Evolutionary conservation across 2,113 vertebrate species (phyloP).

Genomic region (Dasyornis broadbenti): DNA sequence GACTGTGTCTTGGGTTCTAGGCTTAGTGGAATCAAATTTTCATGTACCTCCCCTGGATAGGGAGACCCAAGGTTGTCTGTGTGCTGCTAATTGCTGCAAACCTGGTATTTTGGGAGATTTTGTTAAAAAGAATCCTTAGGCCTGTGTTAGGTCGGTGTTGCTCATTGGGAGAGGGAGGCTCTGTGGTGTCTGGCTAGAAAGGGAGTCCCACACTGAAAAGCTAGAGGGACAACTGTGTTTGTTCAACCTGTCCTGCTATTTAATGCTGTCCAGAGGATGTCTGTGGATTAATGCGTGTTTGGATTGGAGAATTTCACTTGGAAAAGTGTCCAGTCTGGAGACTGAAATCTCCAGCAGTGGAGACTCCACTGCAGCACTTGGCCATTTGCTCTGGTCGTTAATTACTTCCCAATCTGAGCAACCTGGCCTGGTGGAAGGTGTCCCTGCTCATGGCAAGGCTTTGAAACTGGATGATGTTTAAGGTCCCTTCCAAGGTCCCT

Average conservation of each 20-base stretch:
- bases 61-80: rapidly evolving
- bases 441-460: no score
- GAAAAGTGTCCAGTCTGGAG: neutral
- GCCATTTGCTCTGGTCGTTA: neutral
- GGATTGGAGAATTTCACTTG: neutral
- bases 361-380: neutral
- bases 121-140: neutral
- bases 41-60: neutral
- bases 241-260: neutral
- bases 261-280: neutral
- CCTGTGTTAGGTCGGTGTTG: neutral
- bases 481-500: neutral
- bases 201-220: neutral
- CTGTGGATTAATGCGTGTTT: neutral
- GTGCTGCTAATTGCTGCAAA: neutral
- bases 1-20: neutral
- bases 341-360: neutral
- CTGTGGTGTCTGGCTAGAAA: neutral
- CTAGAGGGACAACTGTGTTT: neutral
- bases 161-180: neutral
- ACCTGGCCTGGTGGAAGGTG: neutral
- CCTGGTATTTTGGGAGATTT: neutral
- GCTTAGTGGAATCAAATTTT: neutral
- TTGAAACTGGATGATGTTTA: neutral
- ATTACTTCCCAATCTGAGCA: neutral